Evolutionary conservation across 2,888 invertebrate species (phyloP).

Genomic region (Selenia dentaria): DNA sequence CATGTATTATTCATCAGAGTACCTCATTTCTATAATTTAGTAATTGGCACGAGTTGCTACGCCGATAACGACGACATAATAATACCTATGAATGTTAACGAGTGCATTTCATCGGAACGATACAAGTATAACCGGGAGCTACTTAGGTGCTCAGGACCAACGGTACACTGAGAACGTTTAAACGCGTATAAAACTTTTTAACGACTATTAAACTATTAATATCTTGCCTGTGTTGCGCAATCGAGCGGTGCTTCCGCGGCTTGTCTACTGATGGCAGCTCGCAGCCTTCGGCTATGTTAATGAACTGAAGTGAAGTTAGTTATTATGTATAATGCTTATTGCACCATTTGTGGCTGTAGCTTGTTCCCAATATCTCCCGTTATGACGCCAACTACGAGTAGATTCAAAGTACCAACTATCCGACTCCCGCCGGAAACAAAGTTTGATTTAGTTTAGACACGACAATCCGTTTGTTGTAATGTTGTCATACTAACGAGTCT

Average conservation of each 20-base stretch:
- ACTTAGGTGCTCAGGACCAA: neutral
- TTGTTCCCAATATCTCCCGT: conserved; percentile 54
- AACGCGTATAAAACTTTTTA: conserved; percentile 32
- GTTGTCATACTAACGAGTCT: conserved; percentile 60
- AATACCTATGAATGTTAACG: conserved; percentile 32
- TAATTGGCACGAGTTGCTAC: conserved; percentile 36
- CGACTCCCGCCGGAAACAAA: conserved; percentile 70
- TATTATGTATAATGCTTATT: no score
- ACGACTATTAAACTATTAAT: conserved; percentile 39
- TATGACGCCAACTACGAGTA: conserved; percentile 49
- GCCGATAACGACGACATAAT: conserved; percentile 32
- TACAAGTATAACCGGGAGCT: neutral
- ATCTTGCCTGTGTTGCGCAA: conserved; percentile 38
- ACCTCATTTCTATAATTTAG: conserved; percentile 35
- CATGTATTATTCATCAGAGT: conserved; percentile 54
- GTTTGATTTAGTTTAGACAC: conserved; percentile 79
- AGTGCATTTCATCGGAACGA: conserved; percentile 16
- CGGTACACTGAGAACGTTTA: conserved; percentile 8
- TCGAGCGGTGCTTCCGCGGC: conserved; percentile 36
- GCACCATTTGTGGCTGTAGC: conserved; percentile 38
- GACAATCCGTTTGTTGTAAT: conserved; percentile 63
- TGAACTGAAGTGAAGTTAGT: conserved; percentile 46
- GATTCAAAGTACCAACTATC: conserved; percentile 15
- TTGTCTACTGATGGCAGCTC: conserved; percentile 30
- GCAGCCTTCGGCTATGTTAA: conserved; percentile 51